A percentile compares a stretch with the other conserved stretches of the same genome.
Evolutionary conservation across 2,113 vertebrate species (phyloP).

Genomic region (Condylura cristata): DNA sequence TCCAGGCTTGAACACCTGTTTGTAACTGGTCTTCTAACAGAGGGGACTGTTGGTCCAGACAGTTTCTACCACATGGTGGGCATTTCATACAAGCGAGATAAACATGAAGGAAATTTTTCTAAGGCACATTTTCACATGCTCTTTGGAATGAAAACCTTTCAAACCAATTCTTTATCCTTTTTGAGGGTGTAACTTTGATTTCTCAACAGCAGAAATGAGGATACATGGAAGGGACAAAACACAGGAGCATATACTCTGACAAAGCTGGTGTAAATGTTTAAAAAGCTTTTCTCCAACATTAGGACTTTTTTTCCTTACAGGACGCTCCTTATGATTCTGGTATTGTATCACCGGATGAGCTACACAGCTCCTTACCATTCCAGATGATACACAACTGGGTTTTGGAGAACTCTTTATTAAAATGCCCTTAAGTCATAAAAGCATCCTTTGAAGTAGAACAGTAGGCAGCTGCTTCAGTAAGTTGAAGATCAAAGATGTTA

Average conservation of each 20-base stretch:
- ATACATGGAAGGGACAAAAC: neutral
- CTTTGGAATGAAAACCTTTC: constrained; percentile 5
- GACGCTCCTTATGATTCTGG: neutral
- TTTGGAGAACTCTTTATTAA: constrained; percentile 77
- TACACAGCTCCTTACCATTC: neutral
- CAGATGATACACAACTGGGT: neutral
- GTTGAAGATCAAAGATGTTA: constrained; percentile 74
- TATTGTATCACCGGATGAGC: constrained; percentile 21
- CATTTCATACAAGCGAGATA: neutral
- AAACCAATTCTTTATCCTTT: neutral
- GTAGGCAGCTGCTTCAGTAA: constrained; percentile 68
- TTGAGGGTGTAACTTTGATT: neutral
- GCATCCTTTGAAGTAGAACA: constrained; percentile 74
- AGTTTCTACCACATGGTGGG: neutral
- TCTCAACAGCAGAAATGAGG: neutral
- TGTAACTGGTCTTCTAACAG: neutral
- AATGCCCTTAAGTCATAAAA: constrained; percentile 72
- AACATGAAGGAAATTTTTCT: neutral
- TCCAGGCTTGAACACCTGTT: neutral
- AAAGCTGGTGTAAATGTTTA: neutral
- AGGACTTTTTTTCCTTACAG: neutral
- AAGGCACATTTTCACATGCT: constrained; percentile 6
- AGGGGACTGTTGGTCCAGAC: neutral
- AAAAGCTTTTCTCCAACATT: neutral
- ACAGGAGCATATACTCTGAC: neutral